Evolutionary conservation across 2,888 invertebrate species (phyloP).

Genomic region (Drosophila subquinaria): DNA sequence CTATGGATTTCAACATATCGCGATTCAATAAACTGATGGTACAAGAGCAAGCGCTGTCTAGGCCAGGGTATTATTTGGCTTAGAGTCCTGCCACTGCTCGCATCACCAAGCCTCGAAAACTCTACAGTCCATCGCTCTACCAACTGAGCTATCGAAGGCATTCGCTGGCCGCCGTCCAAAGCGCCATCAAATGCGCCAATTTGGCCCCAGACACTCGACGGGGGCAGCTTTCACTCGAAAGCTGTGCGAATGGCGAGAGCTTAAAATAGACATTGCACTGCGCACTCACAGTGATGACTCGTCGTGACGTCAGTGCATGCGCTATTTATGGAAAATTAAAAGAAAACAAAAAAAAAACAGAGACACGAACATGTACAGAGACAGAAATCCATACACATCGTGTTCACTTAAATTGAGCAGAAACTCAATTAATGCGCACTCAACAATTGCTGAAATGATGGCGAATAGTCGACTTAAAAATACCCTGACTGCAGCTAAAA

Average conservation of each 20-base stretch:
- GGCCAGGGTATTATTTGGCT: slow-evolving; percentile 50
- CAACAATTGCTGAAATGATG: slow-evolving; percentile 10
- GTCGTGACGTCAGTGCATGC: slow-evolving; percentile 48
- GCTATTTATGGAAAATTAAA: slow-evolving; percentile 47
- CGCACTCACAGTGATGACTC: background rate
- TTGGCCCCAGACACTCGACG: background rate
- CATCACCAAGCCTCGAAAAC: slow-evolving; percentile 60
- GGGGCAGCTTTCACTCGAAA: slow-evolving; percentile 7
- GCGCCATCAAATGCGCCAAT: slow-evolving; percentile 19
- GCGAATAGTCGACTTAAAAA: background rate
- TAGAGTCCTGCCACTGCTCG: slow-evolving; percentile 54
- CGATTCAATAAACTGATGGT: slow-evolving; percentile 60
- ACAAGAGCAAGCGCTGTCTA: slow-evolving; percentile 55
- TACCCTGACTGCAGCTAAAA: background rate
- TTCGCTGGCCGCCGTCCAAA: slow-evolving; percentile 37
- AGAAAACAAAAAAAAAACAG: background rate
- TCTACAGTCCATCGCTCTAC: slow-evolving; percentile 82
- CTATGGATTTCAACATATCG: slow-evolving; percentile 77
- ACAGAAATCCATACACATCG: background rate
- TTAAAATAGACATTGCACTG: slow-evolving; percentile 20
- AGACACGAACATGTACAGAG: background rate
- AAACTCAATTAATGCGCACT: slow-evolving; percentile 21
- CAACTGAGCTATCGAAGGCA: slow-evolving; percentile 81
- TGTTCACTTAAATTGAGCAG: slow-evolving; percentile 9
- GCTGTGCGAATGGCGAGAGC: slow-evolving; percentile 6